Evolutionary conservation across 2,888 invertebrate species (phyloP).

Genomic region (Drosophila quasianomalipes): DNA sequence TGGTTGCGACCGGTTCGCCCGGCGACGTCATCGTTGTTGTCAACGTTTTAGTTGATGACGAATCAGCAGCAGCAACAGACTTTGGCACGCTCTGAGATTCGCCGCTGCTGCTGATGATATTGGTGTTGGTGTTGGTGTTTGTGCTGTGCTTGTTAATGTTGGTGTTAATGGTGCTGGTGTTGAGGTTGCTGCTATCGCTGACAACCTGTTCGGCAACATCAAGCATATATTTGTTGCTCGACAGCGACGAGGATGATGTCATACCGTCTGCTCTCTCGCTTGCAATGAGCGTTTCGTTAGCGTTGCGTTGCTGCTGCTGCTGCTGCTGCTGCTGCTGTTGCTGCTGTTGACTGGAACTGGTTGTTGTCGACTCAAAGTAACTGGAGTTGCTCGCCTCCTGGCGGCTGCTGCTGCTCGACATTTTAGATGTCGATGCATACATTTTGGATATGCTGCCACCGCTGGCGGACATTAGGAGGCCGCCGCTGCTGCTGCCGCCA

Average conservation of each 20-base stretch:
- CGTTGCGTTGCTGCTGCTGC: constrained; percentile 46
- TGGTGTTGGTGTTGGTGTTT: constrained; percentile 41
- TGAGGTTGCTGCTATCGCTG: constrained; percentile 57
- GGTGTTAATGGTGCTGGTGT: constrained; percentile 21
- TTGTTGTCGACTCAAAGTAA: constrained; percentile 68
- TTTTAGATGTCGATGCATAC: constrained; percentile 64
- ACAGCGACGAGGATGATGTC: constrained; percentile 77
- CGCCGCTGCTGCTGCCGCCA: constrained; percentile 31
- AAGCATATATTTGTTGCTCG: constrained; percentile 55
- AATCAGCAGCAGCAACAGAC: constrained; percentile 53
- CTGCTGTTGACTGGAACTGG: constrained; percentile 65
- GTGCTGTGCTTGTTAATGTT: constrained; percentile 57
- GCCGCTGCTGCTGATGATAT: constrained; percentile 38
- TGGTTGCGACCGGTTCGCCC: constrained; percentile 66
- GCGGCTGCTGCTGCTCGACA: constrained; percentile 52
- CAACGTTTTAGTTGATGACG: constrained; percentile 42
- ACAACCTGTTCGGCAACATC: constrained; percentile 72
- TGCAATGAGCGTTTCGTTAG: constrained; percentile 70
- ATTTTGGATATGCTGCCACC: constrained; percentile 70
- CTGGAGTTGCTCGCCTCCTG: constrained; percentile 65
- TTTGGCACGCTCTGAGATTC: constrained; percentile 78
- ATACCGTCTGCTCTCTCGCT: constrained; percentile 78
- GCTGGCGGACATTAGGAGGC: constrained; percentile 51
- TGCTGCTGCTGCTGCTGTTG: constrained; percentile 49
- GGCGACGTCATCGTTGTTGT: constrained; percentile 63